These are phyloP conservation scores for Turnix velox DNA, from an alignment of 2,113 vertebrate genomes.

Conservation along the genomic window DNA sequence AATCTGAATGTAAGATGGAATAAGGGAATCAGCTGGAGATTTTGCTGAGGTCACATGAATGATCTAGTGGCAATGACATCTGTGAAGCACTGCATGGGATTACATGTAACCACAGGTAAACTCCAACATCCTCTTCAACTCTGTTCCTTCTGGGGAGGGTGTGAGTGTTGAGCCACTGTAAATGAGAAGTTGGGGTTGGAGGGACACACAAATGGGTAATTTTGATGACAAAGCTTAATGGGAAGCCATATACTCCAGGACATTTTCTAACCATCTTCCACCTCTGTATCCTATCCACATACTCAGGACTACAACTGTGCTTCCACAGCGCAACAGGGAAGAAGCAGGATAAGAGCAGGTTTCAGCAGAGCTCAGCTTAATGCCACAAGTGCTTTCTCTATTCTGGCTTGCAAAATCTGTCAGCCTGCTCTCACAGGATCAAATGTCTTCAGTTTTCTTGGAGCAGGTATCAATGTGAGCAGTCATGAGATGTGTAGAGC, in stretches of 20 bases:
- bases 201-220: background rate
- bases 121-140: background rate
- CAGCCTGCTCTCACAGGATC: background rate
- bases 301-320: background rate
- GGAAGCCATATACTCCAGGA: background rate
- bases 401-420: background rate
- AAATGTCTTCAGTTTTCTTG: background rate
- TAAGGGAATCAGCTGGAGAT: background rate
- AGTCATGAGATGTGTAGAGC: background rate
- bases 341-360: background rate
- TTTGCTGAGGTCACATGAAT: background rate
- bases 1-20: background rate
- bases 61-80: background rate
- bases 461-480: accelerated
- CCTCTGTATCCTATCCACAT: accelerated
- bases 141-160: background rate
- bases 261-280: background rate
- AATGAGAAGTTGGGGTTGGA: background rate
- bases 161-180: background rate
- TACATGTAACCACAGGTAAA: background rate
- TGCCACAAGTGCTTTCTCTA: background rate
- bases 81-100: background rate
- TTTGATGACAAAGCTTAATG: background rate
- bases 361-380: background rate
- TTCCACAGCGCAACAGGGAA: background rate